Evolutionary conservation across 1,140 invertebrate species (phyloP), one percentile per base, ranked within the genome.

Genomic region (Aphelenchoides besseyi): DNA sequence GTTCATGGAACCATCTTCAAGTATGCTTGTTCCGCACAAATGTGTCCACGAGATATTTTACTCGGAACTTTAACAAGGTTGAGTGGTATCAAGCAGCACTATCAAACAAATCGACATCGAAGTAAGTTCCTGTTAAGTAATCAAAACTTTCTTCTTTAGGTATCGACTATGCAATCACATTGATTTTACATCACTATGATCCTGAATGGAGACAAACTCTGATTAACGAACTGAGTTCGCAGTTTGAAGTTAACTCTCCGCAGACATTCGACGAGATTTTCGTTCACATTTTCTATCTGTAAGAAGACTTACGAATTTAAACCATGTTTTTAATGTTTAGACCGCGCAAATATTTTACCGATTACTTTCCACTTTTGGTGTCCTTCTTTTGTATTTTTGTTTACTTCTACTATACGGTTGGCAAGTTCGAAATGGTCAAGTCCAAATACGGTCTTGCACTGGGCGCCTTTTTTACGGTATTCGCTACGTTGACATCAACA

Each of bases 361-460:
- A 82, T 48, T 81, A 82, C 54, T 36, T 77, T 55, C 79, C 79
- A 23, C 48, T 81, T 16, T 57, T 82, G 9, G 67, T 57, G 12
- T 78, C 77, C 0, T 48, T 82, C n/a, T 57, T 79, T 28, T 79
- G 79, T 64, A 69, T 76, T 73, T 54, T 79, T 61, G 9, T 64
- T 26, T 81, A 81, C 57, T 68, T 81, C 54, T 81, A 80, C 66
- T 81, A 72, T 57, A 82, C 79, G 29, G 69, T 79, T 74, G 79
- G 80, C 36, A 87, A 87, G 88, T 93, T 97, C 59, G 93, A 95
- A 83, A 89, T 93, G 64, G 90, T 98, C 12, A 92, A 92, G 79
- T 95, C 92, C 1, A 95, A 96, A 86, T 86, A 94, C 64, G 91
- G 92, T 1, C 89, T 98, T 79, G 92, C 94, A 0, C 88, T 95